A percentile compares a stretch with the other conserved stretches of the same genome.
phyloP scores from a whole-genome alignment of 2,797 vertebrate genomes.

The Propithecus perrieri region DNA sequence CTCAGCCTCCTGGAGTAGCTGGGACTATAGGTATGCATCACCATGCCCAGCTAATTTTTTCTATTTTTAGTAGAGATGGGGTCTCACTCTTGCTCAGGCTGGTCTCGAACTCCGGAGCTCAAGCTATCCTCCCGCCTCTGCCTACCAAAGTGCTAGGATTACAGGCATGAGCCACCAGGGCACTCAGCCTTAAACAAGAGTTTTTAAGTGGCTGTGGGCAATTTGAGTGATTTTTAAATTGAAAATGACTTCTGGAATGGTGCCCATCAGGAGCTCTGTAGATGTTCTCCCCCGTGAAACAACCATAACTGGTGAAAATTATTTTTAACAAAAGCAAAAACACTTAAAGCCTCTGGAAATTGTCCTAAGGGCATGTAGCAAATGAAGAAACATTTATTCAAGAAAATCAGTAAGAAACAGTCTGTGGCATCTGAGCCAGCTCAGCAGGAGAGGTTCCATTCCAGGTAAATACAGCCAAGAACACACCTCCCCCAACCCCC shows the following conservation, averaged over 20 bases:
- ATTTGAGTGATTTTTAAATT: constrained; percentile 30
- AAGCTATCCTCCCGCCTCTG: neutral
- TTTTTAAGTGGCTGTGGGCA: constrained; percentile 26
- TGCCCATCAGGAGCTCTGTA: neutral
- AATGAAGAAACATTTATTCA: neutral
- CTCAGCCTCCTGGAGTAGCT: neutral
- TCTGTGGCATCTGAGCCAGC: neutral
- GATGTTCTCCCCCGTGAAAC: neutral
- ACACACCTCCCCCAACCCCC: neutral
- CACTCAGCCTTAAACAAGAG: neutral
- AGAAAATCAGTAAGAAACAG: constrained; percentile 41
- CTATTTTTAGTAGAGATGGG: neutral
- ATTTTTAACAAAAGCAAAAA: neutral
- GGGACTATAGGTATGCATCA: neutral
- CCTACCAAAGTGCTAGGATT: neutral
- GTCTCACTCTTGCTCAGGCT: neutral
- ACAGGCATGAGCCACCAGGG: neutral
- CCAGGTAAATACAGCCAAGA: neutral
- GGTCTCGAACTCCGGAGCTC: neutral
- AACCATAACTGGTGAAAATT: neutral
- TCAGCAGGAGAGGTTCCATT: constrained; percentile 18
- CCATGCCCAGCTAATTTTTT: neutral
- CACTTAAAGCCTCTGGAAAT: neutral
- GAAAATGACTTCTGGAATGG: constrained; percentile 43
- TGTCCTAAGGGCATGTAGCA: constrained; percentile 19